Conservation (phyloP, 2,113 vertebrate species). For the Symphodus melops region DNA sequence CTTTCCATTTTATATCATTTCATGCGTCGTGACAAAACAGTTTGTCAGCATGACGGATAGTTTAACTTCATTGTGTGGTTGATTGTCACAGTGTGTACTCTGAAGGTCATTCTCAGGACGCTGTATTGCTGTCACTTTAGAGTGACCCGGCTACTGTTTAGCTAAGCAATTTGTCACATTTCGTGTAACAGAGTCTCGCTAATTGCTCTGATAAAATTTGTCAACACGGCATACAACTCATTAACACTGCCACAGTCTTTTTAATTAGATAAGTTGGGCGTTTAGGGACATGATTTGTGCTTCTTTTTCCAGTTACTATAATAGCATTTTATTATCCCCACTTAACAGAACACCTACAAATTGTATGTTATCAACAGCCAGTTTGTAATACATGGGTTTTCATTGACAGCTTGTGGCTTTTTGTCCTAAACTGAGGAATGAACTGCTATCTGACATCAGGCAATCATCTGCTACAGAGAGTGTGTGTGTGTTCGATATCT, state of each 20-base stretch:
- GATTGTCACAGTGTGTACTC: conserved; percentile 10
- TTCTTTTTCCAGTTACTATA: conserved; percentile 58
- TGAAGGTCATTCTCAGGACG: conserved; percentile 29
- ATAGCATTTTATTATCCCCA: conserved; percentile 57
- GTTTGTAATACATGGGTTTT: neutral
- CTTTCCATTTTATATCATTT: conserved; percentile 13
- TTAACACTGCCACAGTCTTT: conserved; percentile 65
- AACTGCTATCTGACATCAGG: conserved; percentile 1
- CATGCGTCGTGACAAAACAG: neutral
- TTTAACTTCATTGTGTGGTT: conserved; percentile 11
- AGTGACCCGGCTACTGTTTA: conserved; percentile 21
- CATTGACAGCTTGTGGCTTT: neutral
- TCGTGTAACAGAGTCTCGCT: conserved; percentile 45
- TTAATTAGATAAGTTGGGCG: conserved; percentile 75
- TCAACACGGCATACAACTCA: conserved; percentile 58
- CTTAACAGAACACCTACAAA: conserved; percentile 36
- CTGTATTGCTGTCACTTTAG: conserved; percentile 22
- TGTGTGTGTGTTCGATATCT: conserved; percentile 11
- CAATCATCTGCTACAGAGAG: conserved; percentile 14
- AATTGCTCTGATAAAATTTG: conserved; percentile 65
- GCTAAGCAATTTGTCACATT: conserved; percentile 54
- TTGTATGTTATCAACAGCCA: conserved; percentile 13
- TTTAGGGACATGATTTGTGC: conserved; percentile 57
- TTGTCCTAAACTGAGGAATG: conserved; percentile 13
- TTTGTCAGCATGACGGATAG: conserved; percentile 6